These are phyloP conservation scores for Lissocephala sabroskyi DNA, from an alignment of 2,888 invertebrate genomes.

Conservation along the genomic window DNA sequence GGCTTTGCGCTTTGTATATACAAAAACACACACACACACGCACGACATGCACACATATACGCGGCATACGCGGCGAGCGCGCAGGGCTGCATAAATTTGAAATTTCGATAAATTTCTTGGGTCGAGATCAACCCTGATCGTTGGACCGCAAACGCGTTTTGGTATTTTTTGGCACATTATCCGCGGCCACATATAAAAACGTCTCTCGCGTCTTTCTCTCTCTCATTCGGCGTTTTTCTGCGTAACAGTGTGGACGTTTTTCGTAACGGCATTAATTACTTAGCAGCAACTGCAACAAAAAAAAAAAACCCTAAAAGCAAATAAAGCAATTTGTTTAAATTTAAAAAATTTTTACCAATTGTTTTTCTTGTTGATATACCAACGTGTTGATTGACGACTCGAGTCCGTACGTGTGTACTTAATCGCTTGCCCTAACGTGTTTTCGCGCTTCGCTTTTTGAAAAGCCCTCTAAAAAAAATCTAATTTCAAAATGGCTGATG, in stretches of 20 bases:
- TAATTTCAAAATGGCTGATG: conserved; percentile 72
- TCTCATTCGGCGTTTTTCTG: conserved; percentile 72
- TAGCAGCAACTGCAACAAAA: conserved; percentile 38
- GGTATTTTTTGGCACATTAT: conserved; percentile 6
- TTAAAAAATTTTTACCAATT: conserved; percentile 40
- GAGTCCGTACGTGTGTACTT: conserved; percentile 28
- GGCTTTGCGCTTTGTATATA: background rate
- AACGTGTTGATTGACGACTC: conserved; percentile 24
- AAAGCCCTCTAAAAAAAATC: conserved; percentile 36
- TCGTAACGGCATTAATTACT: conserved; percentile 33
- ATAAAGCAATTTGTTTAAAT: conserved; percentile 46
- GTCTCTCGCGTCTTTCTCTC: conserved; percentile 51
- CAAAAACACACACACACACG: conserved; percentile 1
- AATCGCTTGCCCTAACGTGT: conserved; percentile 23
- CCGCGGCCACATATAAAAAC: conserved; percentile 26
- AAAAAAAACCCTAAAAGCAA: conserved; percentile 37
- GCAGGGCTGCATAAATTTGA: background rate
- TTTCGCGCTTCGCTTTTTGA: conserved; percentile 45
- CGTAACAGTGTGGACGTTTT: conserved; percentile 59
- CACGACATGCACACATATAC: conserved; percentile 9
- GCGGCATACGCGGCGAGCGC: background rate
- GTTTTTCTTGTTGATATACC: no score
- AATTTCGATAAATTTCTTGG: no score
- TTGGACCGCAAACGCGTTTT: no score
- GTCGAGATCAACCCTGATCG: no score